Evolutionary conservation across 1,140 invertebrate genomes (phyloP).

Genomic region (Brevipalpus yothersi): DNA sequence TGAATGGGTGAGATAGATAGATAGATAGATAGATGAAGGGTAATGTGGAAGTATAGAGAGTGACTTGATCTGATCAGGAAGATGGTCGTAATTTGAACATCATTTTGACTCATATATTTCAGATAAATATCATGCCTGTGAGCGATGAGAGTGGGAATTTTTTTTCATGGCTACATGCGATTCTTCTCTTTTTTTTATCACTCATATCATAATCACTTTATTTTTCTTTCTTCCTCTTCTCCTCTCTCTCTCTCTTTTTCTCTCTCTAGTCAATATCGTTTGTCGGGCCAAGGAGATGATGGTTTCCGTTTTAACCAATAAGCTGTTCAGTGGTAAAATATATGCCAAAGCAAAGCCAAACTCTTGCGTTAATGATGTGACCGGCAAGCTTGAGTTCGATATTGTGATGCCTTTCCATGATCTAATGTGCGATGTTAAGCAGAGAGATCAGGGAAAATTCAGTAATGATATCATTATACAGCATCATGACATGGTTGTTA

Average conservation of each 20-base stretch:
- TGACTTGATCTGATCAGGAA: too few relatives aligned
- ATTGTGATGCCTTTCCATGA: conserved; percentile 10
- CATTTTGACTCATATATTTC: too few relatives aligned
- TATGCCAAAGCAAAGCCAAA: conserved; percentile 75
- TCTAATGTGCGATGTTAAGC: conserved; percentile 10
- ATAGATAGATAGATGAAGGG: too few relatives aligned
- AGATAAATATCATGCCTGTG: too few relatives aligned
- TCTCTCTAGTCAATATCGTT: conserved; percentile 7
- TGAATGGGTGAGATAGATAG: too few relatives aligned
- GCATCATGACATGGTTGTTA: conserved; percentile 81
- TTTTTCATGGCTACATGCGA: not conserved
- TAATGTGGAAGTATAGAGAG: too few relatives aligned
- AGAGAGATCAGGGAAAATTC: conserved; percentile 27
- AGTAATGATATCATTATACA: conserved; percentile 73
- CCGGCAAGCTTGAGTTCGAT: conserved; percentile 9
- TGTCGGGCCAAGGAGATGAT: conserved; percentile 68
- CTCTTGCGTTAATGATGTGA: conserved; percentile 50
- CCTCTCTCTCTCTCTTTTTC: not conserved
- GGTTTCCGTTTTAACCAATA: conserved; percentile 63
- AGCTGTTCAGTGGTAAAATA: conserved; percentile 73
- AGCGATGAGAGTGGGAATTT: not conserved
- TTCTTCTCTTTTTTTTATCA: not conserved
- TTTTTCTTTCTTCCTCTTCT: too few relatives aligned
- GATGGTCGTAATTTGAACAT: too few relatives aligned
- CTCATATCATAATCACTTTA: too few relatives aligned